These are phyloP conservation scores for Lacerta agilis DNA, from an alignment of 2,797 vertebrate species.

Conservation along the genomic window DNA sequence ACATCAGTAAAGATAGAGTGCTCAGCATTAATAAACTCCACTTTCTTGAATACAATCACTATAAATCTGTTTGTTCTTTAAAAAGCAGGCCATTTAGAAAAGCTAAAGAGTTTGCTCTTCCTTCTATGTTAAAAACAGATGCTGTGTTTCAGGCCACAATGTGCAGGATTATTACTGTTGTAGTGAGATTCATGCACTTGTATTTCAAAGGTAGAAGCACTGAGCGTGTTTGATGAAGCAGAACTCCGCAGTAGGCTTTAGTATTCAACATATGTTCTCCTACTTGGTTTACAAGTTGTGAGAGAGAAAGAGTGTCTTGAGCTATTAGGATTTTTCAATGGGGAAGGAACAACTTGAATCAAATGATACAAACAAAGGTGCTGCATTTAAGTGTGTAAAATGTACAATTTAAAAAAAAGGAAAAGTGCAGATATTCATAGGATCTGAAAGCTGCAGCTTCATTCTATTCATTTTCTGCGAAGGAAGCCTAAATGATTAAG, in stretches of 20 bases:
- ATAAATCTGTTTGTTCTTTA: background rate
- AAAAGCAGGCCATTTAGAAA: background rate
- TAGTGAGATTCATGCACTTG: background rate
- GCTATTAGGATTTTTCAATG: background rate
- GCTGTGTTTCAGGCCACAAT: background rate
- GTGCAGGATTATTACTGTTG: background rate
- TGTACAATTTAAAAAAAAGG: background rate
- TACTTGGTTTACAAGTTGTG: background rate
- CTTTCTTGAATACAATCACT: background rate
- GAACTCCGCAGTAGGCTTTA: background rate
- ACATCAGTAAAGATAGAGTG: background rate
- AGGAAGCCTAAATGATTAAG: background rate
- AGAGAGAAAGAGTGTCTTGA: background rate
- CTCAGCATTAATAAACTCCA: background rate
- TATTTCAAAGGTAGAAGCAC: background rate
- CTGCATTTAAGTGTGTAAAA: background rate
- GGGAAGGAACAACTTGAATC: background rate
- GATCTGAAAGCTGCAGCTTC: background rate
- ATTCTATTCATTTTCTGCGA: background rate
- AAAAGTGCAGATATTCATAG: background rate
- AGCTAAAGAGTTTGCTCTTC: background rate
- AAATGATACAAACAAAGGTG: background rate
- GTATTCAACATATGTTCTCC: background rate
- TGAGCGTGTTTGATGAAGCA: background rate
- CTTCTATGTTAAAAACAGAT: background rate